Percentiles rank a stretch among this genome's conserved stretches.
These are phyloP conservation scores for Andrena cerasifolii DNA, from an alignment of 1,140 invertebrate species.

Conservation along the genomic window DNA sequence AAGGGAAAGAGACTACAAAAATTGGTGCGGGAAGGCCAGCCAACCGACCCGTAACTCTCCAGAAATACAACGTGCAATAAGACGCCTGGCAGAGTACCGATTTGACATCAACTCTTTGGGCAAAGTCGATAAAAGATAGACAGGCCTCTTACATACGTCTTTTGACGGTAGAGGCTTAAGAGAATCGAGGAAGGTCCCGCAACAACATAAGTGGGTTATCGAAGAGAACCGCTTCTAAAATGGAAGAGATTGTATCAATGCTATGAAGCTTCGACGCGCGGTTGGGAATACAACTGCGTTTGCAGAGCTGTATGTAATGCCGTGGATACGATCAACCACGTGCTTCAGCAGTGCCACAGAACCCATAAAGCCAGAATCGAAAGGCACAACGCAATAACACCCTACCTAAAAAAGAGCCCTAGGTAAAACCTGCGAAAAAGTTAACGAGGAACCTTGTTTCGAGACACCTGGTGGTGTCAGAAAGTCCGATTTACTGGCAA, in stretches of 20 bases:
- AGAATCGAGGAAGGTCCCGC: not conserved
- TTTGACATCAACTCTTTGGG: not conserved
- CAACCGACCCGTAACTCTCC: not conserved
- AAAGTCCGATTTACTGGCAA: no score
- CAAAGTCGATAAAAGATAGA: not conserved
- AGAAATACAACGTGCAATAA: not conserved
- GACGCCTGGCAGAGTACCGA: not conserved
- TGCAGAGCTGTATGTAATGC: not conserved
- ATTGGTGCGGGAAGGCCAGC: not conserved
- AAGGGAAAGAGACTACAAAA: not conserved
- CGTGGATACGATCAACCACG: not conserved
- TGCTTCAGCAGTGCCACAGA: not conserved
- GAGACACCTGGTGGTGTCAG: no score
- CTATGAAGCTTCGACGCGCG: no score
- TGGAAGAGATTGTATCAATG: conserved; percentile 35
- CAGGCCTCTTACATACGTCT: not conserved
- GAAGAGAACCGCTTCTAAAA: conserved; percentile 36
- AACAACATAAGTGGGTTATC: conserved; percentile 44
- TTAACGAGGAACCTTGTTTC: no score
- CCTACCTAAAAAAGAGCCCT: no score
- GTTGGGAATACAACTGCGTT: no score
- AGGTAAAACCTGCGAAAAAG: no score
- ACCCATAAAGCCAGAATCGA: not conserved
- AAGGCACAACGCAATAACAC: not conserved
- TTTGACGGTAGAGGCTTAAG: conserved; percentile 15